phyloP scores from a whole-genome alignment of 92 coral and sea anemone species.

The Pocillopora grandis region DNA sequence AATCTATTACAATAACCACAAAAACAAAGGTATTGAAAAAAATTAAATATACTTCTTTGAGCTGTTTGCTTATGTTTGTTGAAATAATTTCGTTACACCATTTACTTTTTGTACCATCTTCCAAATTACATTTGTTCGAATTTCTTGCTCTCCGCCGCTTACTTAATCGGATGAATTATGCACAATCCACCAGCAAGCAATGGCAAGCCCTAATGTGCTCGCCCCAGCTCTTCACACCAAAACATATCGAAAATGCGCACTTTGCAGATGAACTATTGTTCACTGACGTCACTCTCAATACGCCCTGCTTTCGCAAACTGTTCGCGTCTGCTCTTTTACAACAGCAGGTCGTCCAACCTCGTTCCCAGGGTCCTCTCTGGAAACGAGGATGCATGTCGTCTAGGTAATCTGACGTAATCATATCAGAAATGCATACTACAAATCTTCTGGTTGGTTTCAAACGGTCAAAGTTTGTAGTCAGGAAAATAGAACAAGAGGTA shows the following conservation, averaged over 20 bases:
- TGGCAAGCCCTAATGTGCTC: too few relatives aligned
- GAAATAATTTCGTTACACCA: too few relatives aligned
- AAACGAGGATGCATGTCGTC: neutral
- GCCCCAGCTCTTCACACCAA: too few relatives aligned
- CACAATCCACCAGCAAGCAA: too few relatives aligned
- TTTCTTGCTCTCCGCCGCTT: too few relatives aligned
- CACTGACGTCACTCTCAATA: neutral
- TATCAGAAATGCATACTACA: neutral
- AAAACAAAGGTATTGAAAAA: too few relatives aligned
- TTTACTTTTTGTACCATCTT: too few relatives aligned
- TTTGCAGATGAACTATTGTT: neutral
- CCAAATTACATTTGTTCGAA: too few relatives aligned
- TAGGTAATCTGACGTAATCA: neutral
- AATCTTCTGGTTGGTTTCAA: neutral
- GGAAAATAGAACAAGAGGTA: neutral
- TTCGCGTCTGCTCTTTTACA: neutral
- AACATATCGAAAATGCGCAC: neutral
- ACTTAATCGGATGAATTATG: too few relatives aligned
- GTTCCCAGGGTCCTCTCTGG: neutral
- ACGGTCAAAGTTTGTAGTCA: neutral
- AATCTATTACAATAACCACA: too few relatives aligned
- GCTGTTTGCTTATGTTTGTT: too few relatives aligned
- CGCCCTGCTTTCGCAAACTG: neutral
- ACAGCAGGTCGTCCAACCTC: neutral
- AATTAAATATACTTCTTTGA: too few relatives aligned